These are phyloP conservation scores for Tillus elongatus DNA, from an alignment of 2,888 invertebrate species.

Conservation along the genomic window DNA sequence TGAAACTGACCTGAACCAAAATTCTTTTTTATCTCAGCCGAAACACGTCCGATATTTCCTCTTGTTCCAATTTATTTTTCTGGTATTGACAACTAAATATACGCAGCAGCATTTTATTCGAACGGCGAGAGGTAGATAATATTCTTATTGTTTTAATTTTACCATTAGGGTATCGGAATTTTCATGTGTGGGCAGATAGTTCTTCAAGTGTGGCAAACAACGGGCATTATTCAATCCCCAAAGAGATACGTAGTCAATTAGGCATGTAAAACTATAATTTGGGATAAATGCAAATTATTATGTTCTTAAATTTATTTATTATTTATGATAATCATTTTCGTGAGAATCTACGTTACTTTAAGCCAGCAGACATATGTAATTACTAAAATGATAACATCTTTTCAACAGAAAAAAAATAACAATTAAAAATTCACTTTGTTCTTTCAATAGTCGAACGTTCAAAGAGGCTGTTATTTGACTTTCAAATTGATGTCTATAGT, in stretches of 20 bases:
- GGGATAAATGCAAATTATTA: conserved; percentile 1
- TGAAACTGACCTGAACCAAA: too few relatives aligned
- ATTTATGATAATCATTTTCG: conserved; percentile 1
- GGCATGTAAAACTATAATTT: conserved; percentile 1
- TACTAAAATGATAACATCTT: too few relatives aligned
- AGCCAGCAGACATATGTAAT: too few relatives aligned
- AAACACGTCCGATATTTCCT: too few relatives aligned
- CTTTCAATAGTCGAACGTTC: too few relatives aligned
- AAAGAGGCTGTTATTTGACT: too few relatives aligned
- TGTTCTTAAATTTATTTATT: conserved; percentile 1
- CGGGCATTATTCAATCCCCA: not conserved
- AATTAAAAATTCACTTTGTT: too few relatives aligned
- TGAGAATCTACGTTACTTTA: conserved; percentile 1
- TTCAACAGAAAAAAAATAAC: too few relatives aligned
- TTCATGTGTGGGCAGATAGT: not conserved
- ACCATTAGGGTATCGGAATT: conserved; percentile 2
- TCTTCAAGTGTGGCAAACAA: conserved; percentile 4
- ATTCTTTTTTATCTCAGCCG: too few relatives aligned
- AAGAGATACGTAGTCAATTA: not conserved
- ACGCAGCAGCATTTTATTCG: not conserved
- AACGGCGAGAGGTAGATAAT: conserved; percentile 1
- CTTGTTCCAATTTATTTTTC: too few relatives aligned
- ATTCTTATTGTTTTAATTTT: not conserved
- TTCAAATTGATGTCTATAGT: too few relatives aligned
- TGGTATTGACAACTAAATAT: not conserved